Base-by-base conservation (phyloP, 1,140 invertebrate species). In the Megalopta genalis region DNA sequence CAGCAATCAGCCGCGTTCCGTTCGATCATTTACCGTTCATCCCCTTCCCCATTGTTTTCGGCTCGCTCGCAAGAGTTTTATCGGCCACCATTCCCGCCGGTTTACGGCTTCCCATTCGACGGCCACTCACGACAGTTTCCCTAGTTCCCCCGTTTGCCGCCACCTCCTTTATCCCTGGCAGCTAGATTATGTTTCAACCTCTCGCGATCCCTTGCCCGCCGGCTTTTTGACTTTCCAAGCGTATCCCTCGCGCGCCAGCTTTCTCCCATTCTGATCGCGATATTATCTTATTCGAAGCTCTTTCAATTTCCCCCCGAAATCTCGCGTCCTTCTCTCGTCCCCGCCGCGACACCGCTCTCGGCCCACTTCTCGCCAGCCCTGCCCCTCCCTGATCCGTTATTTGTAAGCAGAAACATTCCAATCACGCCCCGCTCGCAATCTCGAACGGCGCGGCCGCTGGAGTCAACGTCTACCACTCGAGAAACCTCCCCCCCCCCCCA, bases 401-500 rank as follows among this genome's bases (percentile, higher is more conserved):
- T 18, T 60, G n/a, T 42, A 66, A 66, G 62, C 27, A 52, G 27
- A 14, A 10, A 54, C 77, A 83, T 72, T 83, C 82, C 59, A 64
- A 82, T 83, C 73, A 82, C 82, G 69, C 42, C 21, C 49, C 49
- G 64, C 68, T 57, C 52, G 49, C 62, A 54, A 69, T 57, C 74
- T 73, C 64, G 12, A 68, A 68, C 75, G 78, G 77, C 68, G 65
- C 67, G 21, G 39, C 65, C 32, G 62, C 37, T 52, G 59, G 21
- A 59, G 77, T n/a, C 46, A 69, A n/a, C 59, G 16, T 8, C 25
- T n/a, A 12, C 23, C 23, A 32, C 32, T 32, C 32, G 32, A 32
- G 32, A 4, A 32, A 32, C 32, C 32, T 32, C 4, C n/a, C n/a
- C 16, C 12, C 10, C 2, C 12, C 42, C n/a, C n/a, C n/a, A n/a